Conservation (phyloP, 2,113 vertebrate species). For the Thryonomys swinderianus region DNA sequence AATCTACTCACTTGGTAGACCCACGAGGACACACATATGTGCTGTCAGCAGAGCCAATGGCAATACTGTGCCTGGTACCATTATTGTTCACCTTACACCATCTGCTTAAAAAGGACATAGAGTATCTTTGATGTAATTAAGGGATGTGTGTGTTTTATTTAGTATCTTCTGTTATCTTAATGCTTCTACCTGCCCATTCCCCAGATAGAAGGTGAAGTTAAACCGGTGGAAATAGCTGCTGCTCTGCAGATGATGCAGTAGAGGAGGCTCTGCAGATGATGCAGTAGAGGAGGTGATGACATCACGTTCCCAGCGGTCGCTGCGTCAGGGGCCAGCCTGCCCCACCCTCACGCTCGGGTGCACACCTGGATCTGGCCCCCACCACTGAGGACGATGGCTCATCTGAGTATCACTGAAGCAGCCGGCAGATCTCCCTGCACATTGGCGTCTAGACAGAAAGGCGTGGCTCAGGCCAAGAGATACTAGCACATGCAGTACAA, state of each 20-base stretch:
- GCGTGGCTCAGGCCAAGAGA: not conserved
- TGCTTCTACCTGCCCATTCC: not conserved
- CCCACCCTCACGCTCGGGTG: not conserved
- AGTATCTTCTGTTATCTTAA: not conserved
- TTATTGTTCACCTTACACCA: not conserved
- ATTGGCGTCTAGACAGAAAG: not conserved
- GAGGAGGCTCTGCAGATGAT: not conserved
- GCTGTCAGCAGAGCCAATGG: not conserved
- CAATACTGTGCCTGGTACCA: not conserved
- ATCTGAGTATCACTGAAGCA: not conserved
- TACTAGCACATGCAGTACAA: not conserved
- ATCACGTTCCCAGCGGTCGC: not conserved
- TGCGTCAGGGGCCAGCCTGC: not conserved
- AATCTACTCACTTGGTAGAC: not conserved
- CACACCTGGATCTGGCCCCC: not conserved
- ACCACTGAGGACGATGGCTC: not conserved
- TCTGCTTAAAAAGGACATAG: not conserved
- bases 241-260: not conserved
- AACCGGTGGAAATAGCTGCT: not conserved
- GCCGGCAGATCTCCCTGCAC: not conserved
- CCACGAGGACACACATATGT: not conserved
- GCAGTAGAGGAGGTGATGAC: not conserved
- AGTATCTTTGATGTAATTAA: not conserved
- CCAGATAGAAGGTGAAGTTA: slow-evolving; percentile 39
- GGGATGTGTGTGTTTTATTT: not conserved